Conservation (phyloP, 2,113 vertebrate genomes). For the Chlamydotis undulata region DNA sequence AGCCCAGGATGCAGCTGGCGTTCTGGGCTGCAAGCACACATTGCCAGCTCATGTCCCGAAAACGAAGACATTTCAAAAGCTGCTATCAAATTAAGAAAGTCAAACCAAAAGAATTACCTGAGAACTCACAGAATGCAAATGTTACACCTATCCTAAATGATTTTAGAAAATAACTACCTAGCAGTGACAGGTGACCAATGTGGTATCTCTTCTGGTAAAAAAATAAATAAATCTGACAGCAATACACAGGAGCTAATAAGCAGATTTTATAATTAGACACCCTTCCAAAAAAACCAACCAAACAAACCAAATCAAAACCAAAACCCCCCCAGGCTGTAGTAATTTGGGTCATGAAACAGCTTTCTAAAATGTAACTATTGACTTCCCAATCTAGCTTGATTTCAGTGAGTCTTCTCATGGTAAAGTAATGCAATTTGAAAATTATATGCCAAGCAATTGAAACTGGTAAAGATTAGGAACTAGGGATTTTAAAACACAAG, state of each 20-base stretch:
- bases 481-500: background rate
- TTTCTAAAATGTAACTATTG: background rate
- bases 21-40: background rate
- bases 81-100: background rate
- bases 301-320: background rate
- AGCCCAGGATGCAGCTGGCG: background rate
- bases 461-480: background rate
- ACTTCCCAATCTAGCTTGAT: background rate
- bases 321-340: background rate
- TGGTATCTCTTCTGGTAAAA: background rate
- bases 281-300: background rate
- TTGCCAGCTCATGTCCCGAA: background rate
- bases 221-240: background rate
- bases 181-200: background rate
- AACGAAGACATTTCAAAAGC: background rate
- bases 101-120: background rate
- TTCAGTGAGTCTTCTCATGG: background rate
- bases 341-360: background rate
- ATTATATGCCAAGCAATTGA: background rate
- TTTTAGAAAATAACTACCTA: background rate
- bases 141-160: background rate
- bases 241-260: background rate
- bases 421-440: background rate
- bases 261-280: background rate
- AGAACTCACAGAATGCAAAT: background rate